Percentiles rank a stretch among this genome's conserved stretches.
Conservation (phyloP, 2,113 vertebrate species). For the Geococcyx californianus region DNA sequence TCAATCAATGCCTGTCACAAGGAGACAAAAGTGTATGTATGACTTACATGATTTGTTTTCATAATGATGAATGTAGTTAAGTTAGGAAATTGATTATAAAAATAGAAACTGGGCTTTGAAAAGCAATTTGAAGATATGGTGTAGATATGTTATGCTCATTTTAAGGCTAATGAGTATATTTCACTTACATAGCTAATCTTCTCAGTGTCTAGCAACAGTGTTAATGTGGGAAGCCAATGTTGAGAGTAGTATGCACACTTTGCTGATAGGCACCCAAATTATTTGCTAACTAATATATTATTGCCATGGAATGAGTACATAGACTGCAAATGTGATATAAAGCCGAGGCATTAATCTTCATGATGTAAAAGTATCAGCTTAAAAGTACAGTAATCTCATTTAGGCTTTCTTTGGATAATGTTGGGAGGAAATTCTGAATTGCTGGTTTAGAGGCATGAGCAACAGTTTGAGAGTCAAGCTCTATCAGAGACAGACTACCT, state of each 20-base stretch:
- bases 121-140: slow-evolving; percentile 70
- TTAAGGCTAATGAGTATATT: slow-evolving; percentile 74
- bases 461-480: background rate
- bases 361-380: slow-evolving; percentile 13
- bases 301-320: slow-evolving; percentile 33
- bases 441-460: background rate
- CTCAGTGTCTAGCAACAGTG: slow-evolving; percentile 62
- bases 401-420: background rate
- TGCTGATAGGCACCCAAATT: slow-evolving; percentile 66
- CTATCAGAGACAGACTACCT: background rate
- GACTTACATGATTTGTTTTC: slow-evolving; percentile 78
- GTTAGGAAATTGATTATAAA: slow-evolving; percentile 77
- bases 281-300: slow-evolving; percentile 55
- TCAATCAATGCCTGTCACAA: slow-evolving; percentile 78
- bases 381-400: slow-evolving; percentile 47
- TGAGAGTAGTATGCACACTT: slow-evolving; percentile 41
- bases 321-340: slow-evolving; percentile 60
- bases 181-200: slow-evolving; percentile 69
- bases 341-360: slow-evolving; percentile 28
- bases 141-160: slow-evolving; percentile 70
- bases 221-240: slow-evolving; percentile 61
- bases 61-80: slow-evolving; percentile 70
- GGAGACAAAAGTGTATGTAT: slow-evolving; percentile 77
- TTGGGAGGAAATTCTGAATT: slow-evolving; percentile 49
- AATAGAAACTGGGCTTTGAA: slow-evolving; percentile 74